Evolutionary conservation across 2,797 vertebrate genomes (phyloP), one percentile per base, ranked within the genome.

Genomic region (Dendrocincla fuliginosa): DNA sequence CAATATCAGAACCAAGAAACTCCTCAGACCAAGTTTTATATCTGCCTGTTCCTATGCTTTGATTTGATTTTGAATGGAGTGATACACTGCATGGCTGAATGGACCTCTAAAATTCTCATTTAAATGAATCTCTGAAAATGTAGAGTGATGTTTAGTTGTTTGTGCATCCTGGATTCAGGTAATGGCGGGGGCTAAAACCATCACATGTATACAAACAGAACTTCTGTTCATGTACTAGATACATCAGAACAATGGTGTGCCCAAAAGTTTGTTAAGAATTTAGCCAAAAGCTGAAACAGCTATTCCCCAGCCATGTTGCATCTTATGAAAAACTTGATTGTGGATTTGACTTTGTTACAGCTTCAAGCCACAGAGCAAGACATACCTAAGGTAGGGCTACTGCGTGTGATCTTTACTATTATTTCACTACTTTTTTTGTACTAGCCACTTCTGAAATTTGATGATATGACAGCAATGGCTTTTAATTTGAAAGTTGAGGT

Each of bases 331-430:
- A 67, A 30, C 3, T 47, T 49, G 6, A 8, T 33, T 63, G 44
- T 70, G 32, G 22, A 17, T 74, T 71, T 83, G 19, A 63, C n/a
- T 67, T 81, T 9, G 10, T 50, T 63, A 41, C 2, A 42, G 35
- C 59, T 84, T 83, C 24, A 84, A 86, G 41, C 16, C 20, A 52
- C 22, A 23, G 60, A 61, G 33, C 8, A 22, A 35, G 19, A 59
- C 1, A 17, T 2, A 1, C 4, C 47, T 47, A 41, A 30, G 15
- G 28, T 0, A 32, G 11, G 4, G 8, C 5, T 77, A 5, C 2
- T 5, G 7, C 14, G 6, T 4, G 2, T 16, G 3, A 2, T 13
- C n/a, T 88, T 33, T 33, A 22, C 16, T 61, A 12, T 19, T 69
- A 42, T 10, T 17, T 83, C 1, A 0, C 14, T 61, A 11, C 2